Evolutionary conservation across 1,140 invertebrate genomes (phyloP), one percentile per base, ranked within the genome.

Genomic region (Plodia interpunctella): DNA sequence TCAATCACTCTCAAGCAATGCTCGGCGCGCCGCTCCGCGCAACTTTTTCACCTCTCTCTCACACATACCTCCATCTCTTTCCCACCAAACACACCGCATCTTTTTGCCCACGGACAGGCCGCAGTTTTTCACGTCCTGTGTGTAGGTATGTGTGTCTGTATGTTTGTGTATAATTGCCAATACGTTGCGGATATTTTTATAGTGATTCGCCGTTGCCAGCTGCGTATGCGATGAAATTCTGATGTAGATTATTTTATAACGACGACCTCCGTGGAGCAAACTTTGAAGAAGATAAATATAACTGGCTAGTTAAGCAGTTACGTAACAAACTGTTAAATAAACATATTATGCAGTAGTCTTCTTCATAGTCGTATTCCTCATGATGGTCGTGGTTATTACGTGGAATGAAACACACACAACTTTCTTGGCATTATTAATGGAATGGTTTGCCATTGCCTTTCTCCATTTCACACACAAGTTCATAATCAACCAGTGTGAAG

Each of bases 31-130:
- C 60, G 62, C 67, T 57, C 58, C 59, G 69, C 68, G 65, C 71
- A 74, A 62, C 52, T 64, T 65, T 55, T 49, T 25, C 51, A n/a
- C 21, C 62, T 64, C 62, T 32, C 61, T 57, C 59, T 63, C 53
- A 20, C 60, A 32, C 62, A 3, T 44, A 18, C 35, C 6, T 9
- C 63, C 30, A 6, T 66, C 69, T 66, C 66, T 49, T 61, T 72
- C 72, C 8, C 56, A 55, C 69, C 72, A 74, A 65, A 77, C 68
- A 70, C 55, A 54, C 74, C 74, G 74, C 69, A n/a, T 5, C 53
- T 74, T 74, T 74, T 74, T 74, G 64, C 66, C 19, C 35, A 15
- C 18, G 25, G 35, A 28, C n/a, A 30, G n/a, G n/a, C n/a, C 54
- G 57, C 44, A 55, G 62, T 64, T 66, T 63, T 63, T 62, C 63